Conservation (phyloP, 2,113 vertebrate species). For the Laticauda laticaudata region DNA sequence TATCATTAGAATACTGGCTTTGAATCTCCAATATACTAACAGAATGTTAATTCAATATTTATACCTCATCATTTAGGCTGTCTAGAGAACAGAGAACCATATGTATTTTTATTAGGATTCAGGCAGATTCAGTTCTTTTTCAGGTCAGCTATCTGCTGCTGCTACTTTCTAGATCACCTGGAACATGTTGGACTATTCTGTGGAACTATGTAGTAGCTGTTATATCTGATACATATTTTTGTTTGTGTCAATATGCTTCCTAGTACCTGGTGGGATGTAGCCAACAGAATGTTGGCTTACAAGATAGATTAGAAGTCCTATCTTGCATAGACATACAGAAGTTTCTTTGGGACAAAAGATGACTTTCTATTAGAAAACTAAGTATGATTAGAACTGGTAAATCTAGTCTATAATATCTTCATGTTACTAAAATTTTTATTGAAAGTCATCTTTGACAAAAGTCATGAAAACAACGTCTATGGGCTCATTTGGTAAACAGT, state of each 20-base stretch:
- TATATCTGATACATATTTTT: background rate
- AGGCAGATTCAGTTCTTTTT: background rate
- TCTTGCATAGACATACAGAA: background rate
- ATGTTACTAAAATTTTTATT: background rate
- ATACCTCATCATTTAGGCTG: background rate
- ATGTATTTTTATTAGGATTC: background rate
- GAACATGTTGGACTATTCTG: background rate
- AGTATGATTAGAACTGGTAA: background rate
- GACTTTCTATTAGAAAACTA: background rate
- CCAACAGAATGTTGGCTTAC: background rate
- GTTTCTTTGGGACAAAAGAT: background rate
- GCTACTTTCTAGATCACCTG: background rate
- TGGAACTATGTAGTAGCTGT: background rate
- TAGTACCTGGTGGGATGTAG: background rate
- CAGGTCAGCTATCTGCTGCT: background rate
- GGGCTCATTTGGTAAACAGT: background rate
- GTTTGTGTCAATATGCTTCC: background rate
- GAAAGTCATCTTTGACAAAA: background rate
- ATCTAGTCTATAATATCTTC: background rate
- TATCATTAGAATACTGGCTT: background rate
- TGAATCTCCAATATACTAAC: background rate
- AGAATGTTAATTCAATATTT: background rate
- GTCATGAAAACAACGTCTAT: background rate
- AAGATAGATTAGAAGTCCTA: background rate
- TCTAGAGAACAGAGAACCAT: background rate